Evolutionary conservation across 2,113 vertebrate species (phyloP).

Genomic region (Xenopus laevis): DNA sequence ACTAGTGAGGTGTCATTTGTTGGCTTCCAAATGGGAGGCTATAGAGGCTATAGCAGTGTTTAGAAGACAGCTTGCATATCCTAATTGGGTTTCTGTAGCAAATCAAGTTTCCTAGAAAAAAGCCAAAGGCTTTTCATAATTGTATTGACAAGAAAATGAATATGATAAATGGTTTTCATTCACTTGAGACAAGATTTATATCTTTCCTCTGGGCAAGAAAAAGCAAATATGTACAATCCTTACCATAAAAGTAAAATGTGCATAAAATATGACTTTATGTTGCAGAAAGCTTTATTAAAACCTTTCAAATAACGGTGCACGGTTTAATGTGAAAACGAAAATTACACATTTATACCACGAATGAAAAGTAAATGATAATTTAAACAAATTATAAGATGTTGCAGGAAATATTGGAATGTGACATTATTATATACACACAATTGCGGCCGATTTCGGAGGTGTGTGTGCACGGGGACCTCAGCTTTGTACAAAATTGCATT

Average conservation of each 20-base stretch:
- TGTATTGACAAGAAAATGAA: constrained; percentile 97
- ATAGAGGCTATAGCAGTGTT: constrained; percentile 45
- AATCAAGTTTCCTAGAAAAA: constrained; percentile 88
- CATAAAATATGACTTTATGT: constrained; percentile 65
- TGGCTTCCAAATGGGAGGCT: constrained; percentile 48
- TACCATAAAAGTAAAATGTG: constrained; percentile 73
- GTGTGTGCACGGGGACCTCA: too few relatives aligned
- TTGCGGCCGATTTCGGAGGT: too few relatives aligned
- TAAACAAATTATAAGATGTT: too few relatives aligned
- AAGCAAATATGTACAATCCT: constrained; percentile 77
- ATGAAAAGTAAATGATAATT: too few relatives aligned
- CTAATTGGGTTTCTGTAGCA: constrained; percentile 84
- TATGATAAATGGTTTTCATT: constrained; percentile 96
- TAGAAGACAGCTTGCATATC: constrained; percentile 65
- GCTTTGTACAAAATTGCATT: too few relatives aligned
- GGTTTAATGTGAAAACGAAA: too few relatives aligned
- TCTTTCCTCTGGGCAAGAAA: constrained; percentile 81
- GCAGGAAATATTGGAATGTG: too few relatives aligned
- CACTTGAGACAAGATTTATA: constrained; percentile 88
- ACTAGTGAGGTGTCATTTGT: constrained; percentile 51
- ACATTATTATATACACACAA: too few relatives aligned
- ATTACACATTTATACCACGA: too few relatives aligned
- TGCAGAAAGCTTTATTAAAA: constrained; percentile 71
- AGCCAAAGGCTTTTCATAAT: constrained; percentile 94
- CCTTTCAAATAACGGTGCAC: too few relatives aligned